Evolutionary conservation across 2,797 vertebrate genomes (phyloP), one percentile per base, ranked within the genome.

Genomic region (Margarornis squamiger): DNA sequence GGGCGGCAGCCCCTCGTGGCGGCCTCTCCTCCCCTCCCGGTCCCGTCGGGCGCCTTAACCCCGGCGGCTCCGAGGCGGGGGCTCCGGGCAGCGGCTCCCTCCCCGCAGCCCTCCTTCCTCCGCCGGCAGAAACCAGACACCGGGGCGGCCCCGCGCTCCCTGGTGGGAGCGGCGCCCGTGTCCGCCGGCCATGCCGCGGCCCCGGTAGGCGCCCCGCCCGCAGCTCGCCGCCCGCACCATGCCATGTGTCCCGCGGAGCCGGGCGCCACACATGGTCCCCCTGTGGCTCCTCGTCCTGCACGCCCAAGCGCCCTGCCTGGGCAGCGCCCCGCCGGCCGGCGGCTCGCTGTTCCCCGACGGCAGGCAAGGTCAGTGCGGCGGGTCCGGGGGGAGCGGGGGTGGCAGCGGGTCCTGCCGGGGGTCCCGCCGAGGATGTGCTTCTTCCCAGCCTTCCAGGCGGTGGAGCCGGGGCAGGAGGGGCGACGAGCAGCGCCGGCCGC

Each of bases 291-390:
- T 98, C 68, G 97, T 98, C 85, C 97, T 99, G 91, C 97, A 97
- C 91, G 79, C 97, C 76, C 94, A 98, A 97, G 97, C 97, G 84
- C 96, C 96, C 57, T 96, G 98, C 98, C 97, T 97, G 90, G 98
- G 96, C 95, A 97, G 95, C 84, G 94, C 93, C 90, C 82, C 96
- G 49, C 97, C 84, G 93, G 88, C 97, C 36, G 97, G 97, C 96
- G 94, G 95, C 80, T 94, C 98, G 86, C 90, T 96, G 93, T 98
- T 98, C 96, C 97, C 98, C 91, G 98, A 98, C 97, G 92, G 94
- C 94, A 97, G 98, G 83, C 98, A 98, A 99, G 99, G 99, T 99
- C 97, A 98, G 99, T 99, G 97, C 24, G 54, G 52, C 24, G 62
- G 43, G 38, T 26, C 17, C 41, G 66, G 72, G 70, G 51, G 17